Conservation (phyloP, 1,140 invertebrate genomes). For the Pectinophora gossypiella region DNA sequence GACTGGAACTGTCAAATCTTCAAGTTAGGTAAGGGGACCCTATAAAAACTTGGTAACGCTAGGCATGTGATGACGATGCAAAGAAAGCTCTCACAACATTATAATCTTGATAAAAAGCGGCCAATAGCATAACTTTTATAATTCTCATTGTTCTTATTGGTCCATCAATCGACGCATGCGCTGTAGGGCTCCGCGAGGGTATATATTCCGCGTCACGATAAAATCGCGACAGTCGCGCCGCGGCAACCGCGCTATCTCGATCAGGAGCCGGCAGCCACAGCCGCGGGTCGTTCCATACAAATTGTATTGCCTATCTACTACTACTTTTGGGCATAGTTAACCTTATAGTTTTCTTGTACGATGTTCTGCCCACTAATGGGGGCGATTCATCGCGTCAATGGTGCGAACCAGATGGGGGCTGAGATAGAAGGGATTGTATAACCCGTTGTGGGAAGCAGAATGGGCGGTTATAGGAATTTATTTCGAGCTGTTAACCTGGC, state of each 20-base stretch:
- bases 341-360: conserved; percentile 60
- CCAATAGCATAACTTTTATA: conserved; percentile 7
- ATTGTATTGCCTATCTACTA: conserved; percentile 65
- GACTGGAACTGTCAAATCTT: no score
- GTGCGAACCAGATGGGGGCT: conserved; percentile 30
- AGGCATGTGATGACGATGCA: no score
- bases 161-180: conserved; percentile 50
- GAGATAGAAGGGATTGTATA: conserved; percentile 19
- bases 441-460: not conserved
- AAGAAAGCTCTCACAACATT: no score
- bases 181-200: conserved; percentile 23
- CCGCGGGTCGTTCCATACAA: conserved; percentile 63
- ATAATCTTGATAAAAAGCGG: no score
- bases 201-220: conserved; percentile 45
- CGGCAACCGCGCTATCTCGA: conserved; percentile 57
- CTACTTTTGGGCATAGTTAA: conserved; percentile 70
- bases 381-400: conserved; percentile 46
- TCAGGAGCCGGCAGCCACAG: conserved; percentile 44
- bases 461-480: not conserved
- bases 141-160: conserved; percentile 51
- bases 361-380: conserved; percentile 53
- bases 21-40: no score
- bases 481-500: no score
- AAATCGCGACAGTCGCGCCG: conserved; percentile 45
- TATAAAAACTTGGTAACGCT: no score